Conservation (phyloP, 2,113 vertebrate genomes). For the Neolamprologus brichardi region DNA sequence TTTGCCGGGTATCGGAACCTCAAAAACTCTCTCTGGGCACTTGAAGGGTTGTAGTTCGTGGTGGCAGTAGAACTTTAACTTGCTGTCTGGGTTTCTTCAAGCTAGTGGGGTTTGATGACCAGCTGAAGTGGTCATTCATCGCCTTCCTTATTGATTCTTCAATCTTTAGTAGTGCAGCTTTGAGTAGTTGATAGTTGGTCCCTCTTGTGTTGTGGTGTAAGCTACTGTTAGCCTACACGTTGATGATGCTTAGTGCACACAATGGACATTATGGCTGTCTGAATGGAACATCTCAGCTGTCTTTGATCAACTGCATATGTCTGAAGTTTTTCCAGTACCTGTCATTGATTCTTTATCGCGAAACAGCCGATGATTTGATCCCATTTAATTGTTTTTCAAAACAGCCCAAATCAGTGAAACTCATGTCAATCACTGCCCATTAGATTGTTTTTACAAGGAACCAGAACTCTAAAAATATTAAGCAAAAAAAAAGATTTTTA, state of each 20-base stretch:
- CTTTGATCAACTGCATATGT: background rate
- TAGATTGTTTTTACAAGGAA: background rate
- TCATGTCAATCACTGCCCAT: background rate
- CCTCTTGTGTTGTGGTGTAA: slow-evolving; percentile 8
- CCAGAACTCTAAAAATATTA: background rate
- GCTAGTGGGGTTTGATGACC: background rate
- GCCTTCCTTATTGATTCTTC: background rate
- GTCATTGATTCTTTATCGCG: background rate
- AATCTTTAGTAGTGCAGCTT: slow-evolving; percentile 7
- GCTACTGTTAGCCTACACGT: background rate
- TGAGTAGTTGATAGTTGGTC: background rate
- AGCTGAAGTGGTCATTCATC: background rate
- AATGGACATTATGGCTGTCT: slow-evolving; percentile 4
- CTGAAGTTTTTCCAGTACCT: background rate
- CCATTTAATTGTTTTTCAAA: background rate
- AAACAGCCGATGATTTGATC: background rate
- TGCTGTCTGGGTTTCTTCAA: background rate
- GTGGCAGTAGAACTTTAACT: background rate
- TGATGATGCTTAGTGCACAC: slow-evolving; percentile 1
- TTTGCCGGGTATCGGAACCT: background rate
- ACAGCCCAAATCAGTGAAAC: background rate
- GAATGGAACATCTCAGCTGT: slow-evolving; percentile 23
- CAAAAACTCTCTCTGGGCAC: background rate
- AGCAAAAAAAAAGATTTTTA: background rate
- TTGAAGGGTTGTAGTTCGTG: background rate